phyloP scores from a whole-genome alignment of 2,113 vertebrate genomes.

The Grammatotria lemairii region DNA sequence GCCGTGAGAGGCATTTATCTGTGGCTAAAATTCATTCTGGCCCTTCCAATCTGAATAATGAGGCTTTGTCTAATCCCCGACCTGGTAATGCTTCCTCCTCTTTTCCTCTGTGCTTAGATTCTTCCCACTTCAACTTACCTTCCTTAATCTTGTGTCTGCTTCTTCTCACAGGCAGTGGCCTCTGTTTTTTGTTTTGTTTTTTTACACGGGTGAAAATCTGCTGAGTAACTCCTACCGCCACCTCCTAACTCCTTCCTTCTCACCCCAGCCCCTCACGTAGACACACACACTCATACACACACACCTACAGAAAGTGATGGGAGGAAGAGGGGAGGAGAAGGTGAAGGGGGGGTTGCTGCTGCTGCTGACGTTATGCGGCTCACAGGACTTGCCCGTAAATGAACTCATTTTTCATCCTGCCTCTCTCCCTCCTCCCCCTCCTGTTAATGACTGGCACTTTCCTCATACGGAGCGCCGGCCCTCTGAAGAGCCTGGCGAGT shows the following conservation, averaged over 20 bases:
- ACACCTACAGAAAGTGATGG: conserved; percentile 49
- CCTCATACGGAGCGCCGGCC: conserved; percentile 67
- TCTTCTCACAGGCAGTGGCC: conserved; percentile 12
- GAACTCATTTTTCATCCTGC: conserved; percentile 83
- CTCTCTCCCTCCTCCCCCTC: conserved; percentile 56
- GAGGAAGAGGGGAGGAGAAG: conserved; percentile 27
- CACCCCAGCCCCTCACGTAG: neutral
- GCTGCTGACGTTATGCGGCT: conserved; percentile 71
- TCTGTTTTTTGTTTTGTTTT: neutral
- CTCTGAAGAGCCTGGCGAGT: conserved; percentile 73
- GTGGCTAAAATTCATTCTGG: conserved; percentile 35
- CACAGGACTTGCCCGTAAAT: conserved; percentile 77
- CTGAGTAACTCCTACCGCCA: conserved; percentile 64
- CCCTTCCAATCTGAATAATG: conserved; percentile 56
- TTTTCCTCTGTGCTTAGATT: conserved; percentile 26
- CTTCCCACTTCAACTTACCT: conserved; percentile 21
- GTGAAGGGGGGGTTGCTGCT: conserved; percentile 1
- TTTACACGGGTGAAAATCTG: conserved; percentile 54
- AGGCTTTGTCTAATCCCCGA: conserved; percentile 30
- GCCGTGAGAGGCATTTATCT: conserved; percentile 33
- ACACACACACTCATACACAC: neutral
- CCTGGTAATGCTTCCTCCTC: conserved; percentile 38
- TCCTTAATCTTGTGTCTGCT: conserved; percentile 31
- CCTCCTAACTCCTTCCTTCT: neutral
- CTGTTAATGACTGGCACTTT: conserved; percentile 79